Conservation (phyloP, 2,113 vertebrate species). For the Oryzias curvinotus region DNA sequence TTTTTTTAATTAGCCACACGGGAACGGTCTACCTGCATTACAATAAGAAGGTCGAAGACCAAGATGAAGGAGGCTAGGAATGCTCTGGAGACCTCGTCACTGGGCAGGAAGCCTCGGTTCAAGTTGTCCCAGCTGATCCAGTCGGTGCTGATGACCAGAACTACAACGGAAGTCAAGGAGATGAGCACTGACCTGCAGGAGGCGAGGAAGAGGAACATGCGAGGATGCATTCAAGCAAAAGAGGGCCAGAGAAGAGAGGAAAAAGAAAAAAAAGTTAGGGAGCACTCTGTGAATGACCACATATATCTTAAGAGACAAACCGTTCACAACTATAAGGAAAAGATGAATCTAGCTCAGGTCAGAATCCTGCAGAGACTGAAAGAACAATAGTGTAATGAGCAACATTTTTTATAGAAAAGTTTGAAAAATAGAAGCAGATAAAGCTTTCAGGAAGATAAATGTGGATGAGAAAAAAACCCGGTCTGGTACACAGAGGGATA, state of each 20-base stretch:
- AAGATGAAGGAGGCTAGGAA: constrained; percentile 98
- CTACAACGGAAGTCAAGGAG: constrained; percentile 92
- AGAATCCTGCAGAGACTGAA: background rate
- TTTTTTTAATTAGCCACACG: constrained; percentile 71
- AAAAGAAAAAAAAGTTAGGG: background rate
- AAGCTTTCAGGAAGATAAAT: constrained; percentile 42
- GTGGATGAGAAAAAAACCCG: constrained; percentile 2
- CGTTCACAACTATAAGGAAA: constrained; percentile 2
- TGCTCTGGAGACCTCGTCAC: constrained; percentile 96
- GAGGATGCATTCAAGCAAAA: background rate
- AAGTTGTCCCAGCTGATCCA: constrained; percentile 99
- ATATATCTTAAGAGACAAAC: constrained; percentile 34
- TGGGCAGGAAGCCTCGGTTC: constrained; percentile 96
- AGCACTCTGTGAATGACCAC: constrained; percentile 20
- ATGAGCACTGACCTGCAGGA: constrained; percentile 88
- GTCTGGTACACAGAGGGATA: constrained; percentile 24
- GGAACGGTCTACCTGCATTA: constrained; percentile 91
- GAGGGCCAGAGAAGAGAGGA: background rate
- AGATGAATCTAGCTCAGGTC: constrained; percentile 26
- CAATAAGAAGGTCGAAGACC: constrained; percentile 99
- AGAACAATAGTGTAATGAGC: too few relatives aligned
- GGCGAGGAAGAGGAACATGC: background rate
- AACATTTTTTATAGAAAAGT: constrained; percentile 23
- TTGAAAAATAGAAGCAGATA: constrained; percentile 43
- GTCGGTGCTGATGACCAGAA: constrained; percentile 95